phyloP scores from a whole-genome alignment of 2,888 invertebrate species.

The Lithodes maja region DNA sequence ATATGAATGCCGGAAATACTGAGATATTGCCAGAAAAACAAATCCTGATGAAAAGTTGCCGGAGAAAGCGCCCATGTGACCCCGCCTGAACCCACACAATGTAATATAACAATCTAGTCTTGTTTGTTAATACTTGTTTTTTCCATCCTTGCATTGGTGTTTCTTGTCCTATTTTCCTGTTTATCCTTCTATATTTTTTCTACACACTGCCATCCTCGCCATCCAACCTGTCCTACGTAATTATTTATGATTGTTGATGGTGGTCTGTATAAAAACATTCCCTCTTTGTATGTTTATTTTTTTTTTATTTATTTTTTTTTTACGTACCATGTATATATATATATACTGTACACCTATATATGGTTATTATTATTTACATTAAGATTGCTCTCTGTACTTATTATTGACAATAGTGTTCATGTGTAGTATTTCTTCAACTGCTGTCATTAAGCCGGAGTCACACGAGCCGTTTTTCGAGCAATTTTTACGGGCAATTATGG shows the following conservation, averaged over 20 bases:
- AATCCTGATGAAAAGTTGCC: too few relatives aligned
- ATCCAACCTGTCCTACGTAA: conserved; percentile 54
- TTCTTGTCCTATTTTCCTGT: conserved; percentile 19
- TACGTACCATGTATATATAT: too few relatives aligned
- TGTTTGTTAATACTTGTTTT: conserved; percentile 65
- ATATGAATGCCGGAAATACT: too few relatives aligned
- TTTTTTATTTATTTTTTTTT: conserved; percentile 19
- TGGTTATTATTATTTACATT: conserved; percentile 15
- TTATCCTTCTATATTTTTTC: conserved; percentile 19
- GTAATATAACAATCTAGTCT: conserved; percentile 67
- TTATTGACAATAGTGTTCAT: conserved; percentile 21
- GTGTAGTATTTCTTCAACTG: conserved; percentile 35
- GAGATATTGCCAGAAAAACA: too few relatives aligned
- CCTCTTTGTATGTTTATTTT: conserved; percentile 35
- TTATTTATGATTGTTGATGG: conserved; percentile 54
- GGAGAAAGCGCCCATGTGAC: too few relatives aligned
- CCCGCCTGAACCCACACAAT: conserved; percentile 30
- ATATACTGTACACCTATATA: too few relatives aligned
- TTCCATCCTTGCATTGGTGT: conserved; percentile 50
- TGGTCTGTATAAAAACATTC: conserved; percentile 60
- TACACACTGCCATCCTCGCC: conserved; percentile 66
- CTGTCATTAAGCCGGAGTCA: neutral
- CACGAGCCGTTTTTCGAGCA: too few relatives aligned
- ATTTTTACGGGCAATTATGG: too few relatives aligned
- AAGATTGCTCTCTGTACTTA: conserved; percentile 43